A percentile compares a stretch with the other conserved stretches of the same genome.
Conservation (phyloP, 2,888 invertebrate species). For the Epicampocera succincta region DNA sequence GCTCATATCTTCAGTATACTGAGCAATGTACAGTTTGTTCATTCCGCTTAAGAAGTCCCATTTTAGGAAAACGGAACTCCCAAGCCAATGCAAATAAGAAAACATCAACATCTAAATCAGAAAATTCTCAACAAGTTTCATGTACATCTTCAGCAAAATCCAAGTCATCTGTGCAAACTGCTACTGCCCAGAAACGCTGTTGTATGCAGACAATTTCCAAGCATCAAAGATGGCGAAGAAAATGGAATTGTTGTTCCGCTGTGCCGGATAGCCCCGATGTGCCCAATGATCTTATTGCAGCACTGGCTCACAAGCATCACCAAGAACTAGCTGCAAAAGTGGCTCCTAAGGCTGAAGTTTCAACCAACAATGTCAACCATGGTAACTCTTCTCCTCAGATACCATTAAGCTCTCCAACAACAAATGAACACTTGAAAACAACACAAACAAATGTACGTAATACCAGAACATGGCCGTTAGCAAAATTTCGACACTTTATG, state of each 20-base stretch:
- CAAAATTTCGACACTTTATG: constrained; percentile 79
- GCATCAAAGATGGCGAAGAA: constrained; percentile 82
- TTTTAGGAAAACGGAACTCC: constrained; percentile 71
- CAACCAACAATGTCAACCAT: constrained; percentile 72
- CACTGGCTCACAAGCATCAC: constrained; percentile 77
- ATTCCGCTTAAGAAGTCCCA: constrained; percentile 79
- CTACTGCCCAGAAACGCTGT: constrained; percentile 70
- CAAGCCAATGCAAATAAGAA: constrained; percentile 66
- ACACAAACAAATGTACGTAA: constrained; percentile 64
- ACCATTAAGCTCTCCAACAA: constrained; percentile 65
- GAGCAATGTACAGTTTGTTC: constrained; percentile 82
- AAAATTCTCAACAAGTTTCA: constrained; percentile 63
- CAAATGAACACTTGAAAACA: constrained; percentile 62
- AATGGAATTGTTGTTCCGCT: constrained; percentile 85
- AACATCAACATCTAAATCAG: constrained; percentile 56
- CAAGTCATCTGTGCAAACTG: constrained; percentile 41
- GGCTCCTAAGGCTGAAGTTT: constrained; percentile 71
- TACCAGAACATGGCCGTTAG: constrained; percentile 77
- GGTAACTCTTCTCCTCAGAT: constrained; percentile 60
- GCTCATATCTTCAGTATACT: constrained; percentile 78
- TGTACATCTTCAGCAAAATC: constrained; percentile 56
- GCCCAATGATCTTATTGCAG: constrained; percentile 82
- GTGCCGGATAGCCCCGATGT: constrained; percentile 85
- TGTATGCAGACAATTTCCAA: constrained; percentile 80
- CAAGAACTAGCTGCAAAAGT: constrained; percentile 68